These are phyloP conservation scores for Drosophila fulvimacula DNA, from an alignment of 2,888 invertebrate species.

Conservation along the genomic window DNA sequence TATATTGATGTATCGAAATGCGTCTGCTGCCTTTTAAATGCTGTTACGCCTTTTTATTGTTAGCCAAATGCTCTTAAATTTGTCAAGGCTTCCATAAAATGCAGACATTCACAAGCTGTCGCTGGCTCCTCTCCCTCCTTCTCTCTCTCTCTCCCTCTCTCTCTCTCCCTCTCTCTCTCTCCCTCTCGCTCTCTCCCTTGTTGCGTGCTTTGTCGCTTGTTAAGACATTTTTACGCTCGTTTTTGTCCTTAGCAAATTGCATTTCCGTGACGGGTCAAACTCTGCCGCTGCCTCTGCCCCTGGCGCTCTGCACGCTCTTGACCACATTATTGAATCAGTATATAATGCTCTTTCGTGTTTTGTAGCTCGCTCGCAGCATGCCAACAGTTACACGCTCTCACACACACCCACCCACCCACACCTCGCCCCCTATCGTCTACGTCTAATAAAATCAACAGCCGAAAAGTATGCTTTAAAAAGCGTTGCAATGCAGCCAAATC, in stretches of 20 bases:
- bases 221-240: constrained; percentile 74
- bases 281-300: not conserved
- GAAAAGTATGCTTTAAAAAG: constrained; percentile 62
- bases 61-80: constrained; percentile 48
- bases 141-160: not conserved
- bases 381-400: constrained; percentile 28
- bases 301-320: constrained; percentile 9
- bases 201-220: constrained; percentile 51
- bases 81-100: constrained; percentile 73
- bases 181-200: not conserved
- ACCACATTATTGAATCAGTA: constrained; percentile 76
- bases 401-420: not conserved
- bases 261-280: constrained; percentile 74
- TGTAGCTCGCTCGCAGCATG: constrained; percentile 25
- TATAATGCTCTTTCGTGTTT: constrained; percentile 39
- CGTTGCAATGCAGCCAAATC: constrained; percentile 60
- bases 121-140: not conserved
- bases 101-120: constrained; percentile 52
- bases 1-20: constrained; percentile 20
- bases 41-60: constrained; percentile 73
- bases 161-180: not conserved
- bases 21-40: constrained; percentile 33
- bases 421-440: constrained; percentile 20
- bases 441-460: constrained; percentile 59
- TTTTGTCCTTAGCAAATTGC: constrained; percentile 76